These are phyloP conservation scores for Odontocolon sp. DNA, from an alignment of 2,888 invertebrate species.

Conservation along the genomic window DNA sequence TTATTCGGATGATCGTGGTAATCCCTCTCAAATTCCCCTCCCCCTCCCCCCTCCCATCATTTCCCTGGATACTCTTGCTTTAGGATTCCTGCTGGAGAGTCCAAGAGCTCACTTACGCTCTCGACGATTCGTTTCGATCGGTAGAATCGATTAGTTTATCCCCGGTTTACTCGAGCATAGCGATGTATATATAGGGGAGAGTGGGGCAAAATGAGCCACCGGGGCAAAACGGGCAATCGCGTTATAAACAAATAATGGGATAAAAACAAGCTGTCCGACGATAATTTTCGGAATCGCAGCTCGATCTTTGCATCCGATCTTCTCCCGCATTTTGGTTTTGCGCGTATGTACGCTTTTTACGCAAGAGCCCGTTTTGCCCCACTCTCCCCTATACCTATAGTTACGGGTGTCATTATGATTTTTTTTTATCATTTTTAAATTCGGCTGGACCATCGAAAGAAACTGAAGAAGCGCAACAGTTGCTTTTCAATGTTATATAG, in stretches of 20 bases:
- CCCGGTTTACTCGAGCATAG: conserved; percentile 34
- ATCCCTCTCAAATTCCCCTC: conserved; percentile 70
- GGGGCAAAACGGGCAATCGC: too few species aligned
- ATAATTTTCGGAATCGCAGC: too few species aligned
- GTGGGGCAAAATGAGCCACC: neutral
- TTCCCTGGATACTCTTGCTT: neutral
- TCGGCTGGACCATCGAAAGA: neutral
- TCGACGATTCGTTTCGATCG: conserved; percentile 66
- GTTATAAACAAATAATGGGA: too few species aligned
- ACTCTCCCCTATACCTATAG: too few species aligned
- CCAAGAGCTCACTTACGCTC: conserved; percentile 51
- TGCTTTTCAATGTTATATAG: neutral
- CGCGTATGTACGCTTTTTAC: too few species aligned
- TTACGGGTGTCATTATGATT: neutral
- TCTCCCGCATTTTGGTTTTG: too few species aligned
- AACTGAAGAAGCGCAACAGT: neutral
- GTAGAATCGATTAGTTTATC: conserved; percentile 73
- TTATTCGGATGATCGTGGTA: conserved; percentile 79
- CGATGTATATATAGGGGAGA: too few species aligned
- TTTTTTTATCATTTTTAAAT: neutral
- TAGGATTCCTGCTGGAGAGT: neutral
- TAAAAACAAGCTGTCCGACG: too few species aligned
- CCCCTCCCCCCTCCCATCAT: conserved; percentile 7
- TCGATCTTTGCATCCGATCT: too few species aligned
- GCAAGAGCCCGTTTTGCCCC: too few species aligned